A percentile compares a stretch with the other conserved stretches of the same genome.
Evolutionary conservation across 2,888 invertebrate species (phyloP).

Genomic region (Drosophila helvetica): DNA sequence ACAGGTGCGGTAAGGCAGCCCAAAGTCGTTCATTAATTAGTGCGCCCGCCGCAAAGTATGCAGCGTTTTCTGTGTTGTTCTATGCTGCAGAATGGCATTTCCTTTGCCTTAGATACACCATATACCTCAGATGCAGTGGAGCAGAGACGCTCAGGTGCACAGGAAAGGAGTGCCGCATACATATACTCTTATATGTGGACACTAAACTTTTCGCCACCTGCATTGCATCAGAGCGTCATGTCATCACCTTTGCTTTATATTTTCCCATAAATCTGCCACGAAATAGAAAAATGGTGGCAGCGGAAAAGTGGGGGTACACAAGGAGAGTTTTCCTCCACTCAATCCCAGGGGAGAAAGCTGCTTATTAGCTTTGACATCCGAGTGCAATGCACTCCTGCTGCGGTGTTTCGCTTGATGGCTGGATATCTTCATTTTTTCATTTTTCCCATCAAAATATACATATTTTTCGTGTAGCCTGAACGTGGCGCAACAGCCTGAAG

Average conservation of each 20-base stretch:
- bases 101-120: not conserved
- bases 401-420: conserved; percentile 41
- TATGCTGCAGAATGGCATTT: not conserved
- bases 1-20: conserved; percentile 10
- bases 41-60: conserved; percentile 40
- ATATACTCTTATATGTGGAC: conserved; percentile 22
- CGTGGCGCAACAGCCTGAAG: conserved; percentile 8
- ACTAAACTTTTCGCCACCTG: conserved; percentile 67
- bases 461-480: conserved; percentile 19
- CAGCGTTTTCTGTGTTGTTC: conserved; percentile 11
- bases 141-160: not conserved
- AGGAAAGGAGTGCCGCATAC: not conserved
- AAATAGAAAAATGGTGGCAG: conserved; percentile 45
- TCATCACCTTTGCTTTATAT: conserved; percentile 53
- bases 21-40: conserved; percentile 73
- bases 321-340: conserved; percentile 4
- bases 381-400: conserved; percentile 34
- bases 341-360: conserved; percentile 32
- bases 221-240: conserved; percentile 40
- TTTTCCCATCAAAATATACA: conserved; percentile 28
- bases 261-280: conserved; percentile 68
- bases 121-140: not conserved
- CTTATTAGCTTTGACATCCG: conserved; percentile 66
- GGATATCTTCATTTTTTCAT: no score
- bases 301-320: not conserved